phyloP scores from a whole-genome alignment of 2,797 vertebrate genomes.

The Mus spretus region DNA sequence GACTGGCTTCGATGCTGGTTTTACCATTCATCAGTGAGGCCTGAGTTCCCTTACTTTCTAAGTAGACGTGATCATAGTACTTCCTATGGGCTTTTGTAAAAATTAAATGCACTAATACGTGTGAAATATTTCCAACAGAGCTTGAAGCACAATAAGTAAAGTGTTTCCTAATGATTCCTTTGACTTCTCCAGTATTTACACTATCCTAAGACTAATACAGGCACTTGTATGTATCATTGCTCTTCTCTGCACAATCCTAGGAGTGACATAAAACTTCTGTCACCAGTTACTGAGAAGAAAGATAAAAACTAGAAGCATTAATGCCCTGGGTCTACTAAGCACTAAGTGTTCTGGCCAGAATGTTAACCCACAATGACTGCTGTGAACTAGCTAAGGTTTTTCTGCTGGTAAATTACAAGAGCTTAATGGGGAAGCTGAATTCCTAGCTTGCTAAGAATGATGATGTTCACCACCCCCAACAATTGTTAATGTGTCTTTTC shows the following conservation, averaged over 20 bases:
- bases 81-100: neutral
- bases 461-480: neutral
- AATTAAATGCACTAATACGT: neutral
- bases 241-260: neutral
- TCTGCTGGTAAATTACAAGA: neutral
- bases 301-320: neutral
- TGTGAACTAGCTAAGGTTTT: neutral
- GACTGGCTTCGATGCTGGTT: neutral
- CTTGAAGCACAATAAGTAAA: neutral
- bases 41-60: neutral
- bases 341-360: neutral
- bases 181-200: neutral
- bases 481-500: neutral
- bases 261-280: neutral
- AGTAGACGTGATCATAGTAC: neutral
- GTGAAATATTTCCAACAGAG: neutral
- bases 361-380: neutral
- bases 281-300: neutral
- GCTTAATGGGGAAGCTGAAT: neutral
- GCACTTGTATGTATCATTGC: neutral
- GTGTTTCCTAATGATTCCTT: conserved; percentile 27
- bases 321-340: neutral
- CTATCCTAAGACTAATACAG: neutral
- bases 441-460: neutral
- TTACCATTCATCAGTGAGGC: neutral